Percentiles rank a stretch among this genome's conserved stretches.
These are phyloP conservation scores for Periplaneta americana DNA, from an alignment of 1,140 invertebrate species.

Conservation along the genomic window DNA sequence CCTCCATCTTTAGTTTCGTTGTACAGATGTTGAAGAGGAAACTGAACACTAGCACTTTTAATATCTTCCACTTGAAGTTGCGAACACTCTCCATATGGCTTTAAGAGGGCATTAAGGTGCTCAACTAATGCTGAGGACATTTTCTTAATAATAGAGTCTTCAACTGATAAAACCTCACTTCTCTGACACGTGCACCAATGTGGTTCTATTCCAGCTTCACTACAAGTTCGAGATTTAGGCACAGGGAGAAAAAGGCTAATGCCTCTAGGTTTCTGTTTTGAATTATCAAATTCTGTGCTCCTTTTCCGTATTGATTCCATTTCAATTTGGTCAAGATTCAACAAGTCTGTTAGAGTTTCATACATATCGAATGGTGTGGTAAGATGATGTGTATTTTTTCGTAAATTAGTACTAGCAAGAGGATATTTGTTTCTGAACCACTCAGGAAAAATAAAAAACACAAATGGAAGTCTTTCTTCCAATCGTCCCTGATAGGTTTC, in stretches of 20 bases:
- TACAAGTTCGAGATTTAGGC: slow-evolving; percentile 65
- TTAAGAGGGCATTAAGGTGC: slow-evolving; percentile 56
- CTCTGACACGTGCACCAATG: slow-evolving; percentile 82
- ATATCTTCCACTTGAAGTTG: slow-evolving; percentile 46
- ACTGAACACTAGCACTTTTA: slow-evolving; percentile 46
- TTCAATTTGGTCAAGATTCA: slow-evolving; percentile 39
- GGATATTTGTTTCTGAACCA: slow-evolving; percentile 50
- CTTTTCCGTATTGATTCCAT: slow-evolving; percentile 27
- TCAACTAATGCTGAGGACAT: slow-evolving; percentile 42
- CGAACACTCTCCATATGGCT: slow-evolving; percentile 40
- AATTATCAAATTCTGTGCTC: neutral
- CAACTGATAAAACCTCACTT: slow-evolving; percentile 27
- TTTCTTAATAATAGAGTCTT: neutral
- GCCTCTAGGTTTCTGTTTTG: slow-evolving; percentile 40
- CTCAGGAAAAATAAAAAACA: slow-evolving; percentile 52
- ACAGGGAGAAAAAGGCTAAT: slow-evolving; percentile 73
- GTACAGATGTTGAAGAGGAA: slow-evolving; percentile 17
- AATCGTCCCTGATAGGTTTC: slow-evolving; percentile 52
- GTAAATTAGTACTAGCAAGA: slow-evolving; percentile 42
- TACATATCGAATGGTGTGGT: slow-evolving; percentile 58
- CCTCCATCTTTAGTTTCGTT: neutral
- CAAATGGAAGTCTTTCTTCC: slow-evolving; percentile 63
- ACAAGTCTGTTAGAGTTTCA: slow-evolving; percentile 56
- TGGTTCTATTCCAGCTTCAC: slow-evolving; percentile 63
- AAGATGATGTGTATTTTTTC: slow-evolving; percentile 44